phyloP scores from a whole-genome alignment of 2,888 invertebrate genomes.

The Drosophila antonietae region DNA sequence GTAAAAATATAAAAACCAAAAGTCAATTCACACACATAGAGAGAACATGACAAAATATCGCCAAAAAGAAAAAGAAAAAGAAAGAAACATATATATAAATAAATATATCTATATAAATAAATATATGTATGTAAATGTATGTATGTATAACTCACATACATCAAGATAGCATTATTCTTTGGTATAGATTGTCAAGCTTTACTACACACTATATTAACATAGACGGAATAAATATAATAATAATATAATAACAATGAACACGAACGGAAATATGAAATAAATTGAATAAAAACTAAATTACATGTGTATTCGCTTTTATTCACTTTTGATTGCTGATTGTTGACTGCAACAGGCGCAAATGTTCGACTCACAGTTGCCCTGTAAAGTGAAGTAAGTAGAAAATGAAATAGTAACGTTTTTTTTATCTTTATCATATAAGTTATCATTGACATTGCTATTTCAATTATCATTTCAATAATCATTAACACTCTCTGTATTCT shows the following conservation, averaged over 20 bases:
- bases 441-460: background rate
- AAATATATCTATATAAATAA: conserved; percentile 24
- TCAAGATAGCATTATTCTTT: conserved; percentile 70
- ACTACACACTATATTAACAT: conserved; percentile 74
- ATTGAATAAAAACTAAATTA: conserved; percentile 68
- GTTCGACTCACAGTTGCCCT: background rate
- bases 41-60: conserved; percentile 40
- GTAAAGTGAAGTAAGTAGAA: background rate
- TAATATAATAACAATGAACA: conserved; percentile 51
- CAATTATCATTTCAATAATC: background rate
- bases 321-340: conserved; percentile 7
- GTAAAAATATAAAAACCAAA: background rate
- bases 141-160: conserved; percentile 48
- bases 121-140: conserved; percentile 16
- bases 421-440: too few relatives aligned
- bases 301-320: conserved; percentile 9
- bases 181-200: conserved; percentile 79
- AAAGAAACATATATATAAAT: background rate
- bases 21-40: conserved; percentile 37
- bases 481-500: background rate
- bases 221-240: conserved; percentile 65
- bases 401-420: background rate
- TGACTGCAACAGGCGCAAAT: background rate
- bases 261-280: conserved; percentile 72
- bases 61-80: conserved; percentile 15